A percentile compares a stretch with the other conserved stretches of the same genome.
Evolutionary conservation across 1,140 invertebrate genomes (phyloP).

Genomic region (Bombyx mandarina): DNA sequence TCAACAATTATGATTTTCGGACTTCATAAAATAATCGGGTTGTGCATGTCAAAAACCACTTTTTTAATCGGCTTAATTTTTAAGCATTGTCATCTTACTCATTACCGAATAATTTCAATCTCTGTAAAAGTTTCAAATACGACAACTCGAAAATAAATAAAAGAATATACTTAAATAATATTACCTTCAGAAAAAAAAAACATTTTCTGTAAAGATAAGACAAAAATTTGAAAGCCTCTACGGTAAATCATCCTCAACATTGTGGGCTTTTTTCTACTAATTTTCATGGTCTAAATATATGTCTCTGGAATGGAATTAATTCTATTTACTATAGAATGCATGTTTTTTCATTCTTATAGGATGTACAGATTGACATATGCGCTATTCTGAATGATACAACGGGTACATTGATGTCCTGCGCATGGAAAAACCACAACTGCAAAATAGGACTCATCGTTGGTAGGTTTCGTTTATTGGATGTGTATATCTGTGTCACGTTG

Average conservation of each 20-base stretch:
- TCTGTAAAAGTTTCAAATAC: no score
- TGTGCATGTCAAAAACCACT: no score
- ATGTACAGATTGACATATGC: slow-evolving; percentile 94
- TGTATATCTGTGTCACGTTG: background rate
- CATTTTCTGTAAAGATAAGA: no score
- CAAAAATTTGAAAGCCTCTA: slow-evolving; percentile 39
- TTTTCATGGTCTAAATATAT: slow-evolving; percentile 1
- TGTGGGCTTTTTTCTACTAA: slow-evolving; percentile 2
- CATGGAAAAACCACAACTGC: slow-evolving; percentile 96
- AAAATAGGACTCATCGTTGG: slow-evolving; percentile 94
- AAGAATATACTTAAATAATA: no score
- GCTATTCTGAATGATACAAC: slow-evolving; percentile 99
- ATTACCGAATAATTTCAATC: no score
- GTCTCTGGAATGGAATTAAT: slow-evolving; percentile 1
- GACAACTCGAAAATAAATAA: no score
- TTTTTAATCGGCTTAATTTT: no score
- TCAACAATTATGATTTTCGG: no score
- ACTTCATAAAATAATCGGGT: no score
- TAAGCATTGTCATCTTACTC: no score
- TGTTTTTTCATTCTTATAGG: slow-evolving; percentile 74
- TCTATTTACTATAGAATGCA: slow-evolving; percentile 35
- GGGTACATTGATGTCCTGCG: slow-evolving; percentile 98
- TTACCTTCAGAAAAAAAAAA: no score
- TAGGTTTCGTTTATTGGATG: slow-evolving; percentile 67
- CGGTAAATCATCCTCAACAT: slow-evolving; percentile 57